Evolutionary conservation across 2,113 vertebrate genomes (phyloP).

Genomic region (Gobius niger): DNA sequence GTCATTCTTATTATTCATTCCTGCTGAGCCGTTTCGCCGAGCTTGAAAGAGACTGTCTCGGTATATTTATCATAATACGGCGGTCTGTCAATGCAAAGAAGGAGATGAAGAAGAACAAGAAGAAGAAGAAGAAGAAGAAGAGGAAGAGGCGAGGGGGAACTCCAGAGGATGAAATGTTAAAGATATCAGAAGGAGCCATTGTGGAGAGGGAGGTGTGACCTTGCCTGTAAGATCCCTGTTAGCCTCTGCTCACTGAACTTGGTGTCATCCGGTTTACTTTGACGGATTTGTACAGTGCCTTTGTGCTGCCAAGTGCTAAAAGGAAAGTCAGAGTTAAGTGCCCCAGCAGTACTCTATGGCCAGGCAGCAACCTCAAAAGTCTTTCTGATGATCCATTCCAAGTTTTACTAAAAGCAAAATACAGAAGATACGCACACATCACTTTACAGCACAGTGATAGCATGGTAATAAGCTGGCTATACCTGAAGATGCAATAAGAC

Average conservation of each 20-base stretch:
- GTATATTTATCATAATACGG: constrained; percentile 12
- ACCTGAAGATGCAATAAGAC: no score
- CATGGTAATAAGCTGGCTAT: no score
- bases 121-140: neutral
- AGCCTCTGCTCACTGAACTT: constrained; percentile 15
- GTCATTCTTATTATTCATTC: constrained; percentile 47
- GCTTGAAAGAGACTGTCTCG: constrained; percentile 16
- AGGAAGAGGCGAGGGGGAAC: neutral
- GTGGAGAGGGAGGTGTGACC: constrained; percentile 18
- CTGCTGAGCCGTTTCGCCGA: constrained; percentile 22
- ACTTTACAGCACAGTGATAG: no score
- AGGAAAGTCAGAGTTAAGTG: constrained; percentile 4
- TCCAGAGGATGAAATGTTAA: constrained; percentile 1
- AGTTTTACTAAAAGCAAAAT: neutral
- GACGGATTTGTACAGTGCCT: constrained; percentile 1
- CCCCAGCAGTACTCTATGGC: neutral
- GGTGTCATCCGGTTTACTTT: constrained; percentile 2
- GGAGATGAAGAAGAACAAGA: neutral
- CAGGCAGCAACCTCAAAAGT: neutral
- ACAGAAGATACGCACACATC: neutral
- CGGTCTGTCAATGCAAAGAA: neutral
- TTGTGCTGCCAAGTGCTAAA: constrained; percentile 7
- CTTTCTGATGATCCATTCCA: neutral
- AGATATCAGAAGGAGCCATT: constrained; percentile 8
- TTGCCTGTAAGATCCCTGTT: constrained; percentile 4